These are phyloP conservation scores for Bombus waltoni DNA, from an alignment of 1,140 invertebrate genomes.

Conservation along the genomic window DNA sequence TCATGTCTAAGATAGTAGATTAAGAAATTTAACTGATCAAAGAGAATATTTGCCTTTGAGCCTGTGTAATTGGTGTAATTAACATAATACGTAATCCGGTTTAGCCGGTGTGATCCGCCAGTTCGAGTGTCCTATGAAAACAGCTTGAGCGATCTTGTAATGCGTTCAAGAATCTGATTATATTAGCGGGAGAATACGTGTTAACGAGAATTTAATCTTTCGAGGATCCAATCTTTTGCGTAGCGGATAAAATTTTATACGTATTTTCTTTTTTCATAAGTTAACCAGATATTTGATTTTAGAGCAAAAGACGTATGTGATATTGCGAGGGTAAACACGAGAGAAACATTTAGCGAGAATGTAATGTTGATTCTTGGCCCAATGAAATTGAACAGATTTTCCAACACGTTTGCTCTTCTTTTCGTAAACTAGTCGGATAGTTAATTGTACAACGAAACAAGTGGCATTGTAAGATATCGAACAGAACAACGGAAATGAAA, in stretches of 20 bases:
- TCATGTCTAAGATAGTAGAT: not conserved
- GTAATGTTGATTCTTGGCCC: no score
- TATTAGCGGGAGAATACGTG: not conserved
- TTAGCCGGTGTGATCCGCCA: slow-evolving; percentile 20
- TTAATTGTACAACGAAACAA: not conserved
- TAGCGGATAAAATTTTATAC: not conserved
- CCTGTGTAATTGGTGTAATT: not conserved
- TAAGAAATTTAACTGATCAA: slow-evolving; percentile 22
- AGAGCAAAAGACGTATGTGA: not conserved
- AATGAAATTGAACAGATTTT: not conserved
- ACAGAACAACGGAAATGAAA: no score
- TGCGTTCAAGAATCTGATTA: slow-evolving; percentile 2
- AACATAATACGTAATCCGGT: slow-evolving; percentile 43
- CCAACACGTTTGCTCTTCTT: not conserved
- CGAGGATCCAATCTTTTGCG: not conserved
- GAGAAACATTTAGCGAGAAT: not conserved
- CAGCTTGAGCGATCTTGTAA: not conserved
- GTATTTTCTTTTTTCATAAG: not conserved
- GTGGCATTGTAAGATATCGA: no score
- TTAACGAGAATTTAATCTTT: slow-evolving; percentile 3
- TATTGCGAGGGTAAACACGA: not conserved
- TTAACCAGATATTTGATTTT: not conserved
- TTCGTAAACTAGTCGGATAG: not conserved
- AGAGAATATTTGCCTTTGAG: slow-evolving; percentile 8
- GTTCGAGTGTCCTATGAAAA: slow-evolving; percentile 2